A percentile compares a stretch with the other conserved stretches of the same genome.
phyloP scores from a whole-genome alignment of 2,888 invertebrate species.

The Notodonta ziczac region DNA sequence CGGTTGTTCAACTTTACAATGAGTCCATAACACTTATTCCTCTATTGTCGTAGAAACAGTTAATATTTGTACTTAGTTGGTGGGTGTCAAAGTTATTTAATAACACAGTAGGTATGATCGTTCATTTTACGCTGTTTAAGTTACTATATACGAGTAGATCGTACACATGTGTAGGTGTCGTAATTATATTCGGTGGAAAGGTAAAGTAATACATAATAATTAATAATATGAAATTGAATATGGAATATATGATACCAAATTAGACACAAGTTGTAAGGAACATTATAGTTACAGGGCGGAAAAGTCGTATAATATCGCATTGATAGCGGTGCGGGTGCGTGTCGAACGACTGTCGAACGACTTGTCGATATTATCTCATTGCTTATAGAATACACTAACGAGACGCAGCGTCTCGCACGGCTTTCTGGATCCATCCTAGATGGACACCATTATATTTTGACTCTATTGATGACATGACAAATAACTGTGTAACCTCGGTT shows the following conservation, averaged over 20 bases:
- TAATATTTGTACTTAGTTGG: constrained; percentile 1
- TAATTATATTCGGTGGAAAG: too few relatives aligned
- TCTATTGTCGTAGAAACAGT: constrained; percentile 19
- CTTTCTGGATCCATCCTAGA: constrained; percentile 42
- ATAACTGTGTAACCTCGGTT: constrained; percentile 9
- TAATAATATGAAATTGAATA: too few relatives aligned
- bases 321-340: constrained; percentile 34
- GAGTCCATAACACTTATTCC: constrained; percentile 14
- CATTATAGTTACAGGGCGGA: too few relatives aligned
- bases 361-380: constrained; percentile 64
- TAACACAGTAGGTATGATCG: background rate
- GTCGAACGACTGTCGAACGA: constrained; percentile 35
- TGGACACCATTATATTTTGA: background rate
- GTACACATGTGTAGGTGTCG: too few relatives aligned
- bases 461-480: background rate
- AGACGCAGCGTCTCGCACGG: constrained; percentile 54
- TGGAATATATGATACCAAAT: too few relatives aligned
- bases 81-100: background rate
- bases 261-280: background rate
- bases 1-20: constrained; percentile 42
- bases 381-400: constrained; percentile 73
- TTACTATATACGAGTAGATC: too few relatives aligned
- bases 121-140: too few relatives aligned
- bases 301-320: background rate
- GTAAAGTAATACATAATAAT: too few relatives aligned